Base-by-base conservation (phyloP, 2,113 vertebrate species). In the Corvus moneduloides region DNA sequence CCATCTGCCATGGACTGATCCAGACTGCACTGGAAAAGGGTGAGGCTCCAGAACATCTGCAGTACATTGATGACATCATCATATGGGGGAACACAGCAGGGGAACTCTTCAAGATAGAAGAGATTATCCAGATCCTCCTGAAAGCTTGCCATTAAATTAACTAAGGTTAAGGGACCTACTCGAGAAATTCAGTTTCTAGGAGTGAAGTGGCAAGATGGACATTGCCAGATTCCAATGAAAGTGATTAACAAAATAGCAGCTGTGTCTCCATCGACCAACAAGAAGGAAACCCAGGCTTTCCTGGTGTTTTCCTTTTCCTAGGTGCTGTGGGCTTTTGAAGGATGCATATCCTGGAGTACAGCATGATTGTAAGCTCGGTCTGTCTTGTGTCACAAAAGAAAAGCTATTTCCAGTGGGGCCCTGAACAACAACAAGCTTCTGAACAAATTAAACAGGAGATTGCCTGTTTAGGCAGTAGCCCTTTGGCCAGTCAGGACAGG, bases 381-480 rank as follows among this genome's bases (percentile, higher is more conserved):
- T 39, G 15, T 46, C 28, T 55, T 18, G 23, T 55, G 41, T 22
- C 27, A 46, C 7, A 37, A 37, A 83, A 64, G n/a, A 46, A 33
- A 66, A 75, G 20, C 12, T 0, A 24, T 41, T 58, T 66, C 24
- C 0, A 0, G 10, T 41, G 19, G 8, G 19, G 16, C 20, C 24
- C 44, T 51, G 9, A 76, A 30, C 16, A 54, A 37, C 46, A 69
- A 20, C 20, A 67, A 33, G 30, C 8, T 35, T 66, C 64, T 35
- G 22, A 64, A 43, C 12, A 71, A 35, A 64, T 74, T n/a, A 56
- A 64, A n/a, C 15, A 28, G n/a, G 41, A 49, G 15, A 15, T 48
- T 59, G 16, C 18, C 33, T 4, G 16, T 48, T 37, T 37, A 37
- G 37, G 58, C 11, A 48, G 41, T 74, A n/a, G n/a, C 41, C 58